A percentile compares a stretch with the other conserved stretches of the same genome.
Conservation (phyloP, 2,888 invertebrate genomes). For the Chymomyza caudatula region DNA sequence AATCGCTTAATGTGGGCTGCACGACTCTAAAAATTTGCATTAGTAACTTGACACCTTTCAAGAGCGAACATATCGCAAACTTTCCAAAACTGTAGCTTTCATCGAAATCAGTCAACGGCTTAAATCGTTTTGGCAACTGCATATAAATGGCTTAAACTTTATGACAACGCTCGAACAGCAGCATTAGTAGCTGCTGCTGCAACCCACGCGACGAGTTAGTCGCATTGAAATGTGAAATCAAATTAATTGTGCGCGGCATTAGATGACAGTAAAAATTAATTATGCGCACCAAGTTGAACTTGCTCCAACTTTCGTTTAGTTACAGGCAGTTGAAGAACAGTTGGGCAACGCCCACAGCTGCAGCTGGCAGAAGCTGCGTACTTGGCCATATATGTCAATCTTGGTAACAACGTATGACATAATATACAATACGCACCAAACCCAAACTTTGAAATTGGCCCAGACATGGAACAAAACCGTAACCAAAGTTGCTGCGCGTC, state of each 20-base stretch:
- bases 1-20: not conserved
- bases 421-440: not conserved
- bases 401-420: not conserved
- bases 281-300: slow-evolving; percentile 30
- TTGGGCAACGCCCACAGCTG: not conserved
- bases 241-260: slow-evolving; percentile 53
- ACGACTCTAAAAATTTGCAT: not conserved
- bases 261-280: slow-evolving; percentile 52
- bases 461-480: not conserved
- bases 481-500: not conserved
- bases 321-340: not conserved
- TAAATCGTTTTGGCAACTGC: not conserved
- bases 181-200: not conserved
- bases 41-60: not conserved
- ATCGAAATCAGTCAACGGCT: not conserved
- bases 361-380: too few relatives aligned
- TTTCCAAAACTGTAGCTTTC: not conserved
- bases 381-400: not conserved
- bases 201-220: slow-evolving; percentile 41
- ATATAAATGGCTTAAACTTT: not conserved
- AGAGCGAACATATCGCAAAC: not conserved
- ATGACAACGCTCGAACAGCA: not conserved
- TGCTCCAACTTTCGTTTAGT: not conserved
- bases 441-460: not conserved
- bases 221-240: slow-evolving; percentile 24